Percentiles rank a stretch among this genome's conserved stretches.
These are phyloP conservation scores for Trinorchestia longiramus DNA, from an alignment of 1,140 invertebrate species.

Conservation along the genomic window DNA sequence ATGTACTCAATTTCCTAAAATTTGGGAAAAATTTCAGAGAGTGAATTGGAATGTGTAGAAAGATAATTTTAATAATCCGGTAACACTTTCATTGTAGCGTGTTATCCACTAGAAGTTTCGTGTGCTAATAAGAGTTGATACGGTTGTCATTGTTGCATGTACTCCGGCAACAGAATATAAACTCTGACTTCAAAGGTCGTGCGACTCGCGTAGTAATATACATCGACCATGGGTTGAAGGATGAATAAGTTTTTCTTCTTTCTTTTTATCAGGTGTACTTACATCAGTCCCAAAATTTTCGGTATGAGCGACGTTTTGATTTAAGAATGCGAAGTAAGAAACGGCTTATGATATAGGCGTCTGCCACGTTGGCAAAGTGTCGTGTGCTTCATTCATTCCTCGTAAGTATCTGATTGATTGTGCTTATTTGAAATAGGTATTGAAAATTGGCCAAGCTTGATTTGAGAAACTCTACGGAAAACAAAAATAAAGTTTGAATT, in stretches of 20 bases:
- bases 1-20: too few species aligned
- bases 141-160: not conserved
- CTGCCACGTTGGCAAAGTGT: not conserved
- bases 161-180: not conserved
- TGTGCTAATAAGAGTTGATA: not conserved
- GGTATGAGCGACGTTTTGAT: not conserved
- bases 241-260: not conserved
- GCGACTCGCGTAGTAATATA: too few species aligned
- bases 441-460: too few species aligned
- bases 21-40: not conserved
- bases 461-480: not conserved
- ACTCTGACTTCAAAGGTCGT: not conserved
- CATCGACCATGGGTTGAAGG: not conserved
- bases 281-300: not conserved
- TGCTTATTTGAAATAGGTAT: not conserved
- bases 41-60: not conserved
- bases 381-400: not conserved
- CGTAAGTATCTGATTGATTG: not conserved
- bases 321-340: not conserved
- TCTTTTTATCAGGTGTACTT: not conserved
- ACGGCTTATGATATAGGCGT: not conserved
- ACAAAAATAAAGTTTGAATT: not conserved
- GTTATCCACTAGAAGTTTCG: not conserved
- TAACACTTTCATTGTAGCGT: not conserved
- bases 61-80: not conserved